Percentiles rank a stretch among this genome's conserved stretches.
phyloP scores from a whole-genome alignment of 2,797 vertebrate species.

The Bradypodion ventrale region DNA sequence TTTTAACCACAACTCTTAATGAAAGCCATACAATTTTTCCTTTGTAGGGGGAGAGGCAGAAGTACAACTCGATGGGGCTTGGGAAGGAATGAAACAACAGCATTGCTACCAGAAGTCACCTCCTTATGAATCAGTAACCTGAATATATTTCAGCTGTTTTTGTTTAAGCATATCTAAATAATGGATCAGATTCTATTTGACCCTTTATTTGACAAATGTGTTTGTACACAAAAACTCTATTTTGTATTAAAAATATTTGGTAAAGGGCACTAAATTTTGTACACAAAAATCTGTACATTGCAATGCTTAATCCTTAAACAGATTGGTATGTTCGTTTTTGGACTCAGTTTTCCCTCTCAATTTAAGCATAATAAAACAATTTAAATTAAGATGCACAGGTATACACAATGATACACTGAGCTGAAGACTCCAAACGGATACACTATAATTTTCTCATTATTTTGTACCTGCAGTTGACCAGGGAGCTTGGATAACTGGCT shows the following conservation, averaged over 20 bases:
- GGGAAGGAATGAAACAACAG: neutral
- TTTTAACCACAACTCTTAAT: neutral
- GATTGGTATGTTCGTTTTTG: neutral
- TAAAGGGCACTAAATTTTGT: no score
- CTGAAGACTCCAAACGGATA: neutral
- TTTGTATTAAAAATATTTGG: no score
- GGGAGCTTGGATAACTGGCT: constrained; percentile 74
- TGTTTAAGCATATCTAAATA: neutral
- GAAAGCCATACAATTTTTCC: neutral
- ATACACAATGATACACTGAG: neutral
- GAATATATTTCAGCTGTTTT: neutral
- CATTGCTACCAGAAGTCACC: neutral
- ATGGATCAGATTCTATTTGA: neutral
- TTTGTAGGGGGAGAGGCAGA: neutral
- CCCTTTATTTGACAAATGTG: no score
- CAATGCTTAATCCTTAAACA: no score
- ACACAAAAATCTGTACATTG: no score
- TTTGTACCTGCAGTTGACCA: constrained; percentile 81
- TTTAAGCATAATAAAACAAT: neutral
- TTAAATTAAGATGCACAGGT: neutral
- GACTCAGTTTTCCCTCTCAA: neutral
- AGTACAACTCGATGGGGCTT: neutral
- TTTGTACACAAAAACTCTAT: no score
- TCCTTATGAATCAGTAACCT: neutral
- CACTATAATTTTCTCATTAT: neutral